Evolutionary conservation across 1,140 invertebrate genomes (phyloP).

Genomic region (Pseudobourletiella spinata): DNA sequence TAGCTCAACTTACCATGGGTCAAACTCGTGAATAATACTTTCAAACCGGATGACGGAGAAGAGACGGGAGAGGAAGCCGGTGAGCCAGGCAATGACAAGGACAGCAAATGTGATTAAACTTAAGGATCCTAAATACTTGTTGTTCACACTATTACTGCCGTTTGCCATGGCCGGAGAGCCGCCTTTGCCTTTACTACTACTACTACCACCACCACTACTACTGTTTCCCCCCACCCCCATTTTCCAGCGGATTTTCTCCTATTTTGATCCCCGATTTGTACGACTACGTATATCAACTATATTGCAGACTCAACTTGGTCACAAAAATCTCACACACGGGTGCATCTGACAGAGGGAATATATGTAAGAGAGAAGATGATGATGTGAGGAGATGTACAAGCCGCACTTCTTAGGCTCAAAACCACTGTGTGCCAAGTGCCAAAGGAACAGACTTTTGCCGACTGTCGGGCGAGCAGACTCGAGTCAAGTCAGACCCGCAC

Average conservation of each 20-base stretch:
- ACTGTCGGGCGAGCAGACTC: too few species aligned
- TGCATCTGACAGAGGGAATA: too few species aligned
- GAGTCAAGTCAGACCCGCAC: too few species aligned
- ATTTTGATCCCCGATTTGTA: too few species aligned
- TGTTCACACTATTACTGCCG: slow-evolving; percentile 10
- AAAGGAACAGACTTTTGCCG: too few species aligned
- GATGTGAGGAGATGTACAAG: too few species aligned
- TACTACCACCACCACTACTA: background rate
- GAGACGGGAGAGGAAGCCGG: slow-evolving; percentile 91
- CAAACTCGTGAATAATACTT: slow-evolving; percentile 99
- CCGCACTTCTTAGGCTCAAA: too few species aligned
- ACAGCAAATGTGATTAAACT: slow-evolving; percentile 86
- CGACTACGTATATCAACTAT: too few species aligned
- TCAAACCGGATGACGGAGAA: slow-evolving; percentile 99
- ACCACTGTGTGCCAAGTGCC: too few species aligned
- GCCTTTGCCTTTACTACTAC: background rate
- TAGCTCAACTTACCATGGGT: slow-evolving; percentile 97
- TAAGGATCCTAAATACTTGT: slow-evolving; percentile 43
- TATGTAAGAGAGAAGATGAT: too few species aligned
- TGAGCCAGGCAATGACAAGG: slow-evolving; percentile 87
- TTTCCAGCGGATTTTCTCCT: too few species aligned
- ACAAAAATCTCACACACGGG: background rate
- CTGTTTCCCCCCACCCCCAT: too few species aligned
- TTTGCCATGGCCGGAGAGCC: background rate
- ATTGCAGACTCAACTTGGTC: background rate